These are phyloP conservation scores for Mesocentrotus franciscanus DNA, from an alignment of 53 echinoderm and acorn worm species.

Conservation along the genomic window DNA sequence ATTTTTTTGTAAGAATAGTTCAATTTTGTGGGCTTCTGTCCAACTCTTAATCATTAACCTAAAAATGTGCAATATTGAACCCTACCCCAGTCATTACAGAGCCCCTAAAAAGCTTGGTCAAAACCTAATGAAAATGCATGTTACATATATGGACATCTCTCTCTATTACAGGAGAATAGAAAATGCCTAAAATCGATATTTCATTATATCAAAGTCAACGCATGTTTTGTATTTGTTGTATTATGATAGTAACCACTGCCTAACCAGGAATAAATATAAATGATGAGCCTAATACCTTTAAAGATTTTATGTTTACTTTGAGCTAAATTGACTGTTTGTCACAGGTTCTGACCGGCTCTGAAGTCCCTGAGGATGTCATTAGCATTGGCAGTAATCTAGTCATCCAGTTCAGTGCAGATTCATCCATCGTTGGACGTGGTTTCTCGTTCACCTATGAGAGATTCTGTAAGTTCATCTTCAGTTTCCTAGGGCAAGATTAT, in stretches of 20 bases:
- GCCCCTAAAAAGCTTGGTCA: too few species aligned
- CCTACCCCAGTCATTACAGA: too few species aligned
- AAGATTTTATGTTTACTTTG: neutral
- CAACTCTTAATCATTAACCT: too few species aligned
- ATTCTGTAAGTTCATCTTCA: slow-evolving; percentile 77
- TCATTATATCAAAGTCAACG: neutral
- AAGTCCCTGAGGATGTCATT: slow-evolving; percentile 75
- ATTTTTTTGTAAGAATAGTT: too few species aligned
- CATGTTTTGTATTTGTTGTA: neutral
- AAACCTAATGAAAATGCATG: too few species aligned
- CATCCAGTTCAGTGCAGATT: slow-evolving; percentile 75
- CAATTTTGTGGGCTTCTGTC: too few species aligned
- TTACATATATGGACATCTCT: neutral
- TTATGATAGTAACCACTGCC: neutral
- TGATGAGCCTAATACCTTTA: neutral
- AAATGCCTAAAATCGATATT: neutral
- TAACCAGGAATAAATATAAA: neutral
- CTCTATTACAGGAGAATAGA: neutral
- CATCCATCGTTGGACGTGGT: slow-evolving; percentile 65
- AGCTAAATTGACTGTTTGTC: neutral
- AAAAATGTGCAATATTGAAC: too few species aligned
- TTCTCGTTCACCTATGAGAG: slow-evolving; percentile 78
- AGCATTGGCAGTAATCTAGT: slow-evolving; percentile 69
- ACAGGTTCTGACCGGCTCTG: slow-evolving; percentile 79
- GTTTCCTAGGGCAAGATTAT: neutral